Evolutionary conservation across 1,140 invertebrate genomes (phyloP), one percentile per base, ranked within the genome.

Genomic region (Bombus turneri): DNA sequence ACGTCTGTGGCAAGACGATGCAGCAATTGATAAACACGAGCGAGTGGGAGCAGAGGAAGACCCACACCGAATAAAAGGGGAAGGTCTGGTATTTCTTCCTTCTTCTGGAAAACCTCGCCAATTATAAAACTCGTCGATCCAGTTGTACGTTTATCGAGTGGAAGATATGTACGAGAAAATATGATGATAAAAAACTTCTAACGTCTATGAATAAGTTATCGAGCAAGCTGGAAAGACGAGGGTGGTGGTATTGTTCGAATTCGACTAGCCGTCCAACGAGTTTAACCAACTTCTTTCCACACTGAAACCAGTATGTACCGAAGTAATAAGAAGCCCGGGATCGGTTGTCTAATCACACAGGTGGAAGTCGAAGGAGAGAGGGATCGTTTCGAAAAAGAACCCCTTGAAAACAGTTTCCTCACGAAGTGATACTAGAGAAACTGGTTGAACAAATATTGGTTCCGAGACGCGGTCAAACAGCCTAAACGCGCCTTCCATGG

Each of bases 1-100:
- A 90, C 79, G 86, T 85, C 85, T 71, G 64, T n/a, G 64, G 57
- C 37, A 74, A 74, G 77, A 73, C 80, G 80, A 80, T 88, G 81
- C 47, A 72, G 81, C 47, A 72, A 82, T 78, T 78, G 74, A 82
- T 86, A 86, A 88, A 88, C 34, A 39, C 18, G 39, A 39, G n/a
- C 34, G 37, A 66, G 53, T 79, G 71, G 69, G 39, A 41, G 25
- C 37, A 71, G 39, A 39, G 59, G 57, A 68, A 80, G 68, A 34
- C 41, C 15, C 12, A 34, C 59, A 12, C 74, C 28, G 34, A 59
- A 39, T 22, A 57, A 41, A 37, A 39, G 10, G 39, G n/a, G 28
- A 76, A 28, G 57, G 34, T 28, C 25, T 57, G 57, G 43, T 86
- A 25, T 59, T 41, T 34, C 62, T 39, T 39, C 31, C 73, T 53